Conservation (phyloP, 2,888 invertebrate genomes). For the Andrena bicolor region DNA sequence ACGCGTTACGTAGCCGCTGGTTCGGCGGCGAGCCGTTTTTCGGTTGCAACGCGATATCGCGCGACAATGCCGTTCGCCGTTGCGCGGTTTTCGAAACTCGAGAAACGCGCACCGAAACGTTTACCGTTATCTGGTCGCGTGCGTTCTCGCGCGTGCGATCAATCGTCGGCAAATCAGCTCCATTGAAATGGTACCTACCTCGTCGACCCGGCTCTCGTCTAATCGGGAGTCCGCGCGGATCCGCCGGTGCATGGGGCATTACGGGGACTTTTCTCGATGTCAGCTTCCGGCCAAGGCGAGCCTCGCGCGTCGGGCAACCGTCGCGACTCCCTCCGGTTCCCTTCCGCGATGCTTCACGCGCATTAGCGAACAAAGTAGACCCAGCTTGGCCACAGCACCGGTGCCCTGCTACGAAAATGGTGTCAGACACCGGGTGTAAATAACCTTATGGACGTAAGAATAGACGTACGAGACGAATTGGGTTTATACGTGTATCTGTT, state of each 20-base stretch:
- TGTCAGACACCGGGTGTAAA: conserved; percentile 73
- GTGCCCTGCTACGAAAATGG: conserved; percentile 67
- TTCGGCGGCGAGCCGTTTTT: conserved; percentile 9
- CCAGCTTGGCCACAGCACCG: conserved; percentile 52
- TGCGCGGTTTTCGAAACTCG: conserved; percentile 54
- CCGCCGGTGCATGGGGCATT: background rate
- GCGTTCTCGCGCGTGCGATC: conserved; percentile 25
- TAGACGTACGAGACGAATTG: conserved; percentile 71
- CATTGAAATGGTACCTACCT: too few species aligned
- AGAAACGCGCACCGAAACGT: conserved; percentile 49
- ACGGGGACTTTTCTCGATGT: background rate
- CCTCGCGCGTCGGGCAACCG: conserved; percentile 1
- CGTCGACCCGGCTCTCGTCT: background rate
- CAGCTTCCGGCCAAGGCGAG: conserved; percentile 25
- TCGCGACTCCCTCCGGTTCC: background rate
- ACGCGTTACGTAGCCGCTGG: conserved; percentile 7
- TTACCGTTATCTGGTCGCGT: conserved; percentile 51
- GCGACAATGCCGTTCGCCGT: conserved; percentile 13
- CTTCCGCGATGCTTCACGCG: conserved; percentile 24
- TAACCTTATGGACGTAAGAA: conserved; percentile 76
- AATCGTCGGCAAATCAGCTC: conserved; percentile 10
- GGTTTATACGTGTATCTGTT: conserved; percentile 63
- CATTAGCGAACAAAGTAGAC: conserved; percentile 44
- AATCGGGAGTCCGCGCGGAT: background rate
- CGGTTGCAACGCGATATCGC: conserved; percentile 25